Percentiles rank a stretch among this genome's conserved stretches.
Evolutionary conservation across 2,888 invertebrate species (phyloP).

Genomic region (Epinotia bilunana): DNA sequence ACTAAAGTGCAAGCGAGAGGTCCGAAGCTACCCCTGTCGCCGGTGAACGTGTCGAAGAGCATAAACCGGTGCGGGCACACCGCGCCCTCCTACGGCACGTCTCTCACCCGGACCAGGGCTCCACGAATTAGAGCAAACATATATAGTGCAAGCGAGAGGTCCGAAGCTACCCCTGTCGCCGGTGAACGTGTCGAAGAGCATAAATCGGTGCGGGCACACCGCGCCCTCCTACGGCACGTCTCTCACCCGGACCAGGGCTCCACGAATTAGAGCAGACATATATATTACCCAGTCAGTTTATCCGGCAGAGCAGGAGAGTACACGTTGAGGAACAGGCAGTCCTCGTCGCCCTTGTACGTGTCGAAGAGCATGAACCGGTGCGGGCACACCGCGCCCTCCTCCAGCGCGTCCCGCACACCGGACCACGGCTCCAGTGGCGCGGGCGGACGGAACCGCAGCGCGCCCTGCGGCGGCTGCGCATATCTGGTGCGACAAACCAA

Average conservation of each 20-base stretch:
- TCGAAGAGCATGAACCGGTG: constrained; percentile 88
- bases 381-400: constrained; percentile 88
- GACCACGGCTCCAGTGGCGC: constrained; percentile 85
- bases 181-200: background rate
- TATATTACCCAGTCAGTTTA: constrained; percentile 71
- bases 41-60: background rate
- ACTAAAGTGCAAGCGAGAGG: too few relatives aligned
- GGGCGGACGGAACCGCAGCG: constrained; percentile 84
- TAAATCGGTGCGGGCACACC: background rate
- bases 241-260: too few relatives aligned
- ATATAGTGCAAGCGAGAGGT: too few relatives aligned
- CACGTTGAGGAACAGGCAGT: constrained; percentile 89
- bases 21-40: too few relatives aligned
- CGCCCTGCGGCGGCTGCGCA: constrained; percentile 77
- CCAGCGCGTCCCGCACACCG: constrained; percentile 87
- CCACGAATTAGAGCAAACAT: too few relatives aligned
- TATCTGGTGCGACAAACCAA: constrained; percentile 62
- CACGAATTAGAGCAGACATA: constrained; percentile 5
- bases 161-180: too few relatives aligned
- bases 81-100: background rate
- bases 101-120: too few relatives aligned
- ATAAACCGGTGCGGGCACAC: background rate
- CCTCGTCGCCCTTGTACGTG: constrained; percentile 86
- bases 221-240: background rate
- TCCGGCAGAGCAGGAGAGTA: constrained; percentile 86